phyloP scores from a whole-genome alignment of 1,140 invertebrate genomes.

The Cardiocondyla obscurior region DNA sequence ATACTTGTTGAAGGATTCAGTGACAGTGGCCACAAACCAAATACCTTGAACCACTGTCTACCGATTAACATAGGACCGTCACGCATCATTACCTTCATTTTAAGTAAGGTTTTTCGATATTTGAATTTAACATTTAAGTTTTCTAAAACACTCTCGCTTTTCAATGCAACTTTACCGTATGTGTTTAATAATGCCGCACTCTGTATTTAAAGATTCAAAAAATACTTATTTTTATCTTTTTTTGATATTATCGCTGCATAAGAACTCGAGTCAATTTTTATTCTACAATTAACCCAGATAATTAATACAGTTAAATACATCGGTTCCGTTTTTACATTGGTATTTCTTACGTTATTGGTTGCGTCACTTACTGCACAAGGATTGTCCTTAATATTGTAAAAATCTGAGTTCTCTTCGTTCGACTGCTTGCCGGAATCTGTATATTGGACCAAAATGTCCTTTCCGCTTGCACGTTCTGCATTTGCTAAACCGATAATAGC shows the following conservation, averaged over 20 bases:
- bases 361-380: too few species aligned
- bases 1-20: too few species aligned
- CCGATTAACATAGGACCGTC: background rate
- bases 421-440: too few species aligned
- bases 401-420: too few species aligned
- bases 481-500: background rate
- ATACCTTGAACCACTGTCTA: background rate
- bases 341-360: background rate
- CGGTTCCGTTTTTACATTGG: background rate
- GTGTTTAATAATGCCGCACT: background rate
- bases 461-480: background rate
- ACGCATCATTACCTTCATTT: background rate
- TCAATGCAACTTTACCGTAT: background rate
- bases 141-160: background rate
- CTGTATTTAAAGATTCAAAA: background rate
- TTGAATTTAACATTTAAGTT: background rate
- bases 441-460: background rate
- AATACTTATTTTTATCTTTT: background rate
- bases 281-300: background rate
- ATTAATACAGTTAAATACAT: background rate
- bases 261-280: background rate
- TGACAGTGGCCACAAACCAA: background rate
- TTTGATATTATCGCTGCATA: background rate
- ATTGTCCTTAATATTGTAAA: too few species aligned
- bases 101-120: background rate